These are phyloP conservation scores for Leptothorax acervorum DNA, from an alignment of 2,888 invertebrate genomes.

Conservation along the genomic window DNA sequence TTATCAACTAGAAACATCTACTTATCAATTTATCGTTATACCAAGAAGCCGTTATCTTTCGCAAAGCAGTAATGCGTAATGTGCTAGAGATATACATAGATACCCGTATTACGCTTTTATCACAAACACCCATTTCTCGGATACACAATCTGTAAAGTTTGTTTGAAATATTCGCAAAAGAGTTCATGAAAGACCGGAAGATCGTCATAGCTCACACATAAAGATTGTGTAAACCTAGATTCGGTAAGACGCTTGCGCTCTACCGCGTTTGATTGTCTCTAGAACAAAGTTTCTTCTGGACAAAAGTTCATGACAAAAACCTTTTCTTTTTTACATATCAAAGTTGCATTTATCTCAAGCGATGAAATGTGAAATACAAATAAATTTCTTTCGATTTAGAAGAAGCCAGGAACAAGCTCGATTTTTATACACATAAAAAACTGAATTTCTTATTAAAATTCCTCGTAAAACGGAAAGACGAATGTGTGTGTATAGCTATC, in stretches of 20 bases:
- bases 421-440: not conserved
- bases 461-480: not conserved
- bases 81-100: not conserved
- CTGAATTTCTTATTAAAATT: not conserved
- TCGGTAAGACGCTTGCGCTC: not conserved
- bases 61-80: not conserved
- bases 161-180: constrained; percentile 55
- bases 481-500: not conserved
- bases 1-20: constrained; percentile 11
- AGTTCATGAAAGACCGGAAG: constrained; percentile 34
- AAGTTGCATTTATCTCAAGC: not conserved
- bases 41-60: not conserved
- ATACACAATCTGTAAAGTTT: constrained; percentile 48
- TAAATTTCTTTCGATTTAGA: not conserved
- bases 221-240: constrained; percentile 17
- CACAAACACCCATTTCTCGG: constrained; percentile 40
- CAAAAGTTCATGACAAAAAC: not conserved
- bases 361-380: not conserved
- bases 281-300: not conserved
- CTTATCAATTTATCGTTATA: not conserved
- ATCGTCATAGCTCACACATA: constrained; percentile 41
- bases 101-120: constrained; percentile 36
- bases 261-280: not conserved
- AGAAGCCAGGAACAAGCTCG: not conserved
- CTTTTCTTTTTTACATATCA: not conserved